phyloP scores from a whole-genome alignment of 2,797 vertebrate genomes.

The Hybognathus amarus region DNA sequence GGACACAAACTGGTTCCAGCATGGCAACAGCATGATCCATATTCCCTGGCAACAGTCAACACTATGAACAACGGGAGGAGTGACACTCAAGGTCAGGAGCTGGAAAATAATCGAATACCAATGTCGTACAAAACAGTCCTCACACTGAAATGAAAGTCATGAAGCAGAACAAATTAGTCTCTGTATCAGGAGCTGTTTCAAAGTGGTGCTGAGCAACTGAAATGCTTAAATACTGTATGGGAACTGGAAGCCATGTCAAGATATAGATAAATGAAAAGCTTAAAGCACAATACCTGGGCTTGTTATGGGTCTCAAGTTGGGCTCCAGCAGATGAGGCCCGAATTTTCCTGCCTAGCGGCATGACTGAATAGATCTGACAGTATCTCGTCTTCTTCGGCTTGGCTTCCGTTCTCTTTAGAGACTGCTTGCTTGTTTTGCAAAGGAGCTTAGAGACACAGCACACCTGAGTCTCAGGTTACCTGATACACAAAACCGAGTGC shows the following conservation, averaged over 20 bases:
- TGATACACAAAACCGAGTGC: conserved; percentile 64
- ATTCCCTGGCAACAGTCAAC: conserved; percentile 77
- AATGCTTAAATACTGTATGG: neutral
- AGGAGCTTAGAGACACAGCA: conserved; percentile 46
- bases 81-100: conserved; percentile 1
- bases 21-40: conserved; percentile 34
- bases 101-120: conserved; percentile 37
- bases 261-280: conserved; percentile 15
- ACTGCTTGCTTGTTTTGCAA: conserved; percentile 30
- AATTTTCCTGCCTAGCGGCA: conserved; percentile 68
- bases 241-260: neutral
- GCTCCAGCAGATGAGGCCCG: conserved; percentile 77
- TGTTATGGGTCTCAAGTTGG: conserved; percentile 74
- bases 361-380: conserved; percentile 43
- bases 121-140: neutral
- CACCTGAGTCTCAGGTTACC: conserved; percentile 67
- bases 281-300: conserved; percentile 73
- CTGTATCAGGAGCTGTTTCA: neutral
- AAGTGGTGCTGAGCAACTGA: neutral
- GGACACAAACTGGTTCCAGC: conserved; percentile 50
- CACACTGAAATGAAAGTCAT: conserved; percentile 28
- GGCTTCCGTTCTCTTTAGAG: neutral
- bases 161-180: conserved; percentile 16
- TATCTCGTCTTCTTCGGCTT: neutral
- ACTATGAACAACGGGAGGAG: conserved; percentile 56